A percentile compares a stretch with the other conserved stretches of the same genome.
Evolutionary conservation across 1,140 invertebrate genomes (phyloP).

Genomic region (Temnothorax curvispinosus): DNA sequence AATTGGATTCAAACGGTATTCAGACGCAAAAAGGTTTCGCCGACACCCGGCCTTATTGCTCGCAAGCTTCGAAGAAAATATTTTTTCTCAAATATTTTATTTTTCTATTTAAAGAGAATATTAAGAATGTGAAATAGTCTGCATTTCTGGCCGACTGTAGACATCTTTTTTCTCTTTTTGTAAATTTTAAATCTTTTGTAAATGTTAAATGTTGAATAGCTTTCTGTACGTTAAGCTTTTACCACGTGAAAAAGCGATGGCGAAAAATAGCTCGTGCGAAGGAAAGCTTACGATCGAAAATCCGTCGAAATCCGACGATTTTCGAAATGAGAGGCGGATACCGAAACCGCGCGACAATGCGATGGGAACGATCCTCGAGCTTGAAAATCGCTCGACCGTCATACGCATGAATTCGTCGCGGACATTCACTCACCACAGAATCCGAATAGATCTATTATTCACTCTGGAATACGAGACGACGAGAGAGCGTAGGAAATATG

Average conservation of each 20-base stretch:
- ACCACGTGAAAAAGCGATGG: not conserved
- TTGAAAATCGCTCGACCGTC: slow-evolving; percentile 47
- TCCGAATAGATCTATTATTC: slow-evolving; percentile 6
- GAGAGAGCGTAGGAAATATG: not conserved
- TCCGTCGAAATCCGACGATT: not conserved
- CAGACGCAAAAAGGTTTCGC: slow-evolving; percentile 53
- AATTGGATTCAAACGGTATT: slow-evolving; percentile 65
- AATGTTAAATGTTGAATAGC: not conserved
- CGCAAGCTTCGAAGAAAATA: not conserved
- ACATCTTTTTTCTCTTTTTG: not conserved
- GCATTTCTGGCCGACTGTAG: not conserved
- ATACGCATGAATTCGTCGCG: slow-evolving; percentile 48
- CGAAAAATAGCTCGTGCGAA: not conserved
- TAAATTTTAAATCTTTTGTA: not conserved
- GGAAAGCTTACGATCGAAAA: not conserved
- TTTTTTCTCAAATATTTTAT: not conserved
- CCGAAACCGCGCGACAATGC: not conserved
- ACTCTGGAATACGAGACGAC: not conserved
- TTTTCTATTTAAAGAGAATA: not conserved
- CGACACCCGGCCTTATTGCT: not conserved
- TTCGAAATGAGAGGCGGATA: slow-evolving; percentile 1
- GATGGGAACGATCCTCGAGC: slow-evolving; percentile 43
- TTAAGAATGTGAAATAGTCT: not conserved
- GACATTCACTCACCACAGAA: slow-evolving; percentile 25
- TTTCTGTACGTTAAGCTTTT: not conserved